Evolutionary conservation across 1,140 invertebrate species (phyloP), one percentile per base, ranked within the genome.

Genomic region (roundworm (Caenorhabditis elegans)): DNA sequence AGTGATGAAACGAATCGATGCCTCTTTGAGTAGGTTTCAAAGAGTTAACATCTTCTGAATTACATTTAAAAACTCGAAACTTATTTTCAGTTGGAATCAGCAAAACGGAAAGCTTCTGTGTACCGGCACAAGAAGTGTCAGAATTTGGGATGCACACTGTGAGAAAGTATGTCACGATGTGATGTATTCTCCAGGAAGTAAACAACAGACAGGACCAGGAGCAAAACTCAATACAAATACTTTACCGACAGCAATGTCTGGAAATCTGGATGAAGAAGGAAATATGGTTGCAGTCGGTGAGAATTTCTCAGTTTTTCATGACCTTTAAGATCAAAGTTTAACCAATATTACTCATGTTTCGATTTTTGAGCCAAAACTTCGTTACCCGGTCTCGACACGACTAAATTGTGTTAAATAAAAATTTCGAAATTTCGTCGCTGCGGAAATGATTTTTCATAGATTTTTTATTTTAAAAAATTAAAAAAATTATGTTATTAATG

Each of bases 11-110:
- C 48, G 11, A 77, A 77, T 19, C 78, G 85, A n/a, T 88, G 88
- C 85, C 85, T 89, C n/a, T 49, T 48, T 77, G 76, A 48, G 76
- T 77, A 48, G 26, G 48, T 28, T 28, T 34, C 36, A 80, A n/a
- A 28, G n/a, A 43, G 8, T 3, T 19, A n/a, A 13, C 11, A 24
- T 6, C n/a, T 10, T 8, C 22, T 8, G 6, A 2, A n/a, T 19
- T 55, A 75, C 13, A 75, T 65, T 36, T 53, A 17, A 81, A 15
- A 26, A 15, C n/a, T n/a, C n/a, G n/a, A n/a, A n/a, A n/a, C n/a
- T n/a, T n/a, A n/a, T 1, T 75, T 84, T 81, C 39, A 89, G 88
- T 39, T 89, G 88, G 88, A 87, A 88, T 51, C 88, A 89, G 77
- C 51, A 80, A 24, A 78, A 49, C 46, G 88, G 88, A 15, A 49